phyloP scores from a whole-genome alignment of 2,113 vertebrate genomes.

The Podarcis cretensis region DNA sequence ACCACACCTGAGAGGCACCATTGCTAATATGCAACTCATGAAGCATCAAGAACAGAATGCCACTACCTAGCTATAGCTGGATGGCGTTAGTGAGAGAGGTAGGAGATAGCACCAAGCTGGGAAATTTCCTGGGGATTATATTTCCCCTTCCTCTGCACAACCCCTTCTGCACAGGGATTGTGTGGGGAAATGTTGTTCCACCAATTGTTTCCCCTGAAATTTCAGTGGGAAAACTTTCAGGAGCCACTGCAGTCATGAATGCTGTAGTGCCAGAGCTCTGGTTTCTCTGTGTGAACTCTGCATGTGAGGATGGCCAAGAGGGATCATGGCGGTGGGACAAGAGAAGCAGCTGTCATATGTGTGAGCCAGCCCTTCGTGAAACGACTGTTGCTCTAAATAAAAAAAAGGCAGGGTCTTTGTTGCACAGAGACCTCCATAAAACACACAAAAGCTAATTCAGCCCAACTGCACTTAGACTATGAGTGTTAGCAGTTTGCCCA shows the following conservation, averaged over 20 bases:
- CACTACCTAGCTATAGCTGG: neutral
- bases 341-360: neutral
- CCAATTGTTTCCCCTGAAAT: neutral
- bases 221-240: neutral
- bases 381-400: neutral
- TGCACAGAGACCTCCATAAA: neutral
- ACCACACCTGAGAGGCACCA: no score
- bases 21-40: neutral
- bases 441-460: neutral
- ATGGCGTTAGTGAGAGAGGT: neutral
- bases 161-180: neutral
- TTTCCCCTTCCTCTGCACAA: neutral
- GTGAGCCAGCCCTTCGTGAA: neutral
- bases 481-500: neutral
- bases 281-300: neutral
- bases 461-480: accelerated
- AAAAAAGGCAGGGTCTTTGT: accelerated
- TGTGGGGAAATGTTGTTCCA: neutral
- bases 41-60: neutral
- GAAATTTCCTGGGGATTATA: neutral
- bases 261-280: neutral
- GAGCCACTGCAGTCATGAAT: neutral
- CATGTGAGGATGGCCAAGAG: neutral
- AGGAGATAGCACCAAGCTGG: neutral
- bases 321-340: neutral